These are phyloP conservation scores for Caenorhabditis sp. DNA, from an alignment of 2,888 invertebrate genomes.

Conservation along the genomic window DNA sequence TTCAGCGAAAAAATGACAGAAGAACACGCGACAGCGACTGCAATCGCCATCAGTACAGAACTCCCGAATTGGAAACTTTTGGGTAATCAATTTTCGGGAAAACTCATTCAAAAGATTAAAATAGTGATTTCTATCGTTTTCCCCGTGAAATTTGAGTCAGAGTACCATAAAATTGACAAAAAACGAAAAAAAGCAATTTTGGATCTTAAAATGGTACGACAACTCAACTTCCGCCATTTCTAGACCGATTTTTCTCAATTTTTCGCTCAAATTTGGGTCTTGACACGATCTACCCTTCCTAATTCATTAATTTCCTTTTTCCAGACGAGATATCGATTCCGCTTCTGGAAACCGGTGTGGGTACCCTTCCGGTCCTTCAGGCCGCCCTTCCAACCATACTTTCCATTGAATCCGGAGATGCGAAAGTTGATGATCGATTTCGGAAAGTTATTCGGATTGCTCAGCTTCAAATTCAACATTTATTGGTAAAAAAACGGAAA, in stretches of 20 bases:
- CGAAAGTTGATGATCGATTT: slow-evolving; percentile 39
- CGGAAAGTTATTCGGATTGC: slow-evolving; percentile 55
- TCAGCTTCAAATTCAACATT: slow-evolving; percentile 59
- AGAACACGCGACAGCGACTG: slow-evolving; percentile 39
- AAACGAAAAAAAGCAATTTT: too few relatives aligned
- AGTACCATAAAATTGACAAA: too few relatives aligned
- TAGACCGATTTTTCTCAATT: too few relatives aligned
- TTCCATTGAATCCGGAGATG: slow-evolving; percentile 39
- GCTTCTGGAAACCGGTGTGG: slow-evolving; percentile 60
- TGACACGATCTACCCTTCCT: too few relatives aligned
- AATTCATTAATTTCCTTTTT: too few relatives aligned
- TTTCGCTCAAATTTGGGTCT: too few relatives aligned
- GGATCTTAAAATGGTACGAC: too few relatives aligned
- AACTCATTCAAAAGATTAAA: too few relatives aligned
- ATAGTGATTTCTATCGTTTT: too few relatives aligned
- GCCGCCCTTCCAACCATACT: slow-evolving; percentile 58
- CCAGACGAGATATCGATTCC: slow-evolving; percentile 63
- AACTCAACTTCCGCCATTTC: too few relatives aligned
- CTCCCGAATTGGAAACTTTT: slow-evolving; percentile 41
- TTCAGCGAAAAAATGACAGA: slow-evolving; percentile 43
- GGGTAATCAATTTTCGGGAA: slow-evolving; percentile 14
- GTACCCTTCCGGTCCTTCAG: slow-evolving; percentile 59
- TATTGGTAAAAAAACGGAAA: slow-evolving; percentile 45
- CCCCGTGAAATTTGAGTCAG: too few relatives aligned
- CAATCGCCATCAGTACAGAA: slow-evolving; percentile 39